Evolutionary conservation across 2,888 invertebrate species (phyloP), one percentile per base, ranked within the genome.

Genomic region (Torymus aiolomorphi): DNA sequence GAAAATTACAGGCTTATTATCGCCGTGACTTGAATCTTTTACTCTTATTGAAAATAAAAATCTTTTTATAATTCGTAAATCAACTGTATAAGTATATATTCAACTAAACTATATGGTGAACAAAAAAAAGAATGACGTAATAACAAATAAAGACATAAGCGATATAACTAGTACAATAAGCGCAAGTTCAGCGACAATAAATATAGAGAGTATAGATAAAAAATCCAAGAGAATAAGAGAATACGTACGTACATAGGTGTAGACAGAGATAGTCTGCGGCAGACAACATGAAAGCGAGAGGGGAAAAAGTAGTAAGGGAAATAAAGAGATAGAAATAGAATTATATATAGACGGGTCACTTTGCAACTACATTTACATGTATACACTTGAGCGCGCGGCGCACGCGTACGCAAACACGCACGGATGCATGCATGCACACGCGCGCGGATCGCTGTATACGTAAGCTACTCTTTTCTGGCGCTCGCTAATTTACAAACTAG

Each of bases 221-320:
- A 81, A 81, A 83, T 80, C 65, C 79, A 84, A 87, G 83, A 86
- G 85, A 82, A 85, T 85, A 86, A 67, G 83, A 86, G 84, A 86
- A 86, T 89, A 89, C 88, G 88, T 90, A 90, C 89, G 89, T 89
- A 87, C 83, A 84, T 82, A 84, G 80, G 86, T 86, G 88, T 84
- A 87, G 88, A 89, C 82, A 89, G 86, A 87, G 83, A 88, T 85
- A 88, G 86, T 86, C 88, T 84, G 86, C 87, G 83, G 86, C 85
- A 85, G 84, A 86, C 84, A 86, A 85, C 84, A 84, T 85, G 84
- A 83, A 86, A 87, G 86, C 85, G 82, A 84, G 83, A 87, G 84
- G 81, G 82, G 77, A 82, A 16, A 57, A 2, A 67, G 42, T 16
- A 61, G n/a, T 42, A 62, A 66, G 67, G 54, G 59, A 59, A 4